Evolutionary conservation across 2,797 vertebrate genomes (phyloP).

Genomic region (Mus minutoides): DNA sequence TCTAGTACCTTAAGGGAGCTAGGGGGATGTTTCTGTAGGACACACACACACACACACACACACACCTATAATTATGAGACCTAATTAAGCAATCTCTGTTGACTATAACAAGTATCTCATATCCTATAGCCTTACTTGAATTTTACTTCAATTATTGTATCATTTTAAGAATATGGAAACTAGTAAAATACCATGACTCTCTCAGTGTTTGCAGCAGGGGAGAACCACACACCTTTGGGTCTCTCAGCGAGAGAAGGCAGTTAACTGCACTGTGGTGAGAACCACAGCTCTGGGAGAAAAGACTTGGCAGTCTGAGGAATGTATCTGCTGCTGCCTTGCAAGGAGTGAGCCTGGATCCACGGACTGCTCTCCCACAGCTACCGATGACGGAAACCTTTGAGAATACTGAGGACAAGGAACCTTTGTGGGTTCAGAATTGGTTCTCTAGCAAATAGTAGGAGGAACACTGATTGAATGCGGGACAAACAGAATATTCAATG

Average conservation of each 20-base stretch:
- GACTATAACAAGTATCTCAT: background rate
- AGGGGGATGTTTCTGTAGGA: background rate
- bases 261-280: background rate
- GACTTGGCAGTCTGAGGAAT: background rate
- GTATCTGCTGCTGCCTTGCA: background rate
- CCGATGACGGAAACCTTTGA: background rate
- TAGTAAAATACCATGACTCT: background rate
- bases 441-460: background rate
- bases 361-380: background rate
- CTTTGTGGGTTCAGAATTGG: background rate
- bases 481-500: background rate
- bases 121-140: background rate
- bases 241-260: background rate
- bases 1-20: background rate
- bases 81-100: background rate
- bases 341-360: background rate
- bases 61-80: background rate
- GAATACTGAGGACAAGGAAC: background rate
- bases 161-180: background rate
- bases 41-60: background rate
- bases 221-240: background rate
- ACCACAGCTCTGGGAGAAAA: background rate
- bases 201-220: no score
- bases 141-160: background rate
- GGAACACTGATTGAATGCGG: background rate